These are phyloP conservation scores for Drosophila cardini DNA, from an alignment of 1,140 invertebrate species.

Conservation along the genomic window DNA sequence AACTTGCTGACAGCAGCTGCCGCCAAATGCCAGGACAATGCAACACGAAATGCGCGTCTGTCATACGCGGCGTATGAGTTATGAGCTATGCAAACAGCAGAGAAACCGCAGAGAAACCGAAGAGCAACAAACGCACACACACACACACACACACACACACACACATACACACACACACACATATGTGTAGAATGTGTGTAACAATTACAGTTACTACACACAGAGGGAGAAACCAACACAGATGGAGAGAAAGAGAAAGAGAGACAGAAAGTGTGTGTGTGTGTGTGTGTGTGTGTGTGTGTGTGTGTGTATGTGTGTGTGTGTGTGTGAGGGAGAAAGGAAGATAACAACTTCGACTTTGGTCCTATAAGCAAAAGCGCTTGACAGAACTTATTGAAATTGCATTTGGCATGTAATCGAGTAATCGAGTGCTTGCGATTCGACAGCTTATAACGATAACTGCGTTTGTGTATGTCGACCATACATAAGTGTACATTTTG, in stretches of 20 bases:
- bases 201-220: constrained; percentile 12
- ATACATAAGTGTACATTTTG: neutral
- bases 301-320: neutral
- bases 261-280: neutral
- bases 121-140: neutral
- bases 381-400: constrained; percentile 51
- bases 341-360: constrained; percentile 28
- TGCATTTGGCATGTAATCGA: constrained; percentile 48
- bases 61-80: constrained; percentile 46
- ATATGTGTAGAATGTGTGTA: constrained; percentile 13
- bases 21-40: constrained; percentile 43
- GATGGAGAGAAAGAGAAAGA: neutral
- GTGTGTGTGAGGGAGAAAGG: neutral
- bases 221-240: neutral
- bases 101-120: constrained; percentile 22
- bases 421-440: constrained; percentile 41
- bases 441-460: constrained; percentile 33
- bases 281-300: neutral
- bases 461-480: constrained; percentile 1
- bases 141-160: no score
- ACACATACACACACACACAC: no score
- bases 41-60: constrained; percentile 28
- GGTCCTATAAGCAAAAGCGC: constrained; percentile 14
- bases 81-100: constrained; percentile 43
- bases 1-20: constrained; percentile 47